These are phyloP conservation scores for Quadroppia sp. DNA, from an alignment of 2,888 invertebrate genomes.

Conservation along the genomic window DNA sequence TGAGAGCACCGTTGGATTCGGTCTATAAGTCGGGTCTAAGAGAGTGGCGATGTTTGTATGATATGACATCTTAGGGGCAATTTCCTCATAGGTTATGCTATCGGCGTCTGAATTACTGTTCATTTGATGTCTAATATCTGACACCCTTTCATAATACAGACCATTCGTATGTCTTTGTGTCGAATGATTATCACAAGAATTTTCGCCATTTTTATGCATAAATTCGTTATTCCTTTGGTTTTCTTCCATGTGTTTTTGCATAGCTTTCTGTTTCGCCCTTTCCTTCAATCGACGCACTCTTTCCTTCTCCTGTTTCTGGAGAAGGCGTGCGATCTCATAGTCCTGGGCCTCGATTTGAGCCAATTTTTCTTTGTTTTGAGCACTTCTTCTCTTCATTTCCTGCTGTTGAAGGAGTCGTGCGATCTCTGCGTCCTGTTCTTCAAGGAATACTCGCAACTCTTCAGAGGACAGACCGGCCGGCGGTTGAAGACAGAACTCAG, in stretches of 20 bases:
- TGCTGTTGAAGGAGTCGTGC: constrained; percentile 71
- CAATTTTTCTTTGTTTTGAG: constrained; percentile 41
- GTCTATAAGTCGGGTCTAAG: constrained; percentile 64
- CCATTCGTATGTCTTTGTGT: constrained; percentile 10
- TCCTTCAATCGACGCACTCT: constrained; percentile 67
- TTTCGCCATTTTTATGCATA: neutral
- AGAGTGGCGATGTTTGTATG: constrained; percentile 63
- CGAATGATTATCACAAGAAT: constrained; percentile 10
- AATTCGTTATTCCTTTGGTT: neutral
- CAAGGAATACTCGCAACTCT: constrained; percentile 63
- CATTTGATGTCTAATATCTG: neutral
- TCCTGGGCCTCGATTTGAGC: constrained; percentile 64
- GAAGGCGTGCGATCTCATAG: constrained; percentile 68
- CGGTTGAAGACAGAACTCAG: constrained; percentile 54
- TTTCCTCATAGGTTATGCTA: constrained; percentile 38
- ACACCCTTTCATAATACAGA: neutral
- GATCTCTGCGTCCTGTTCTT: constrained; percentile 69
- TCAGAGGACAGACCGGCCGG: constrained; percentile 55
- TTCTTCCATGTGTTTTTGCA: constrained; percentile 24
- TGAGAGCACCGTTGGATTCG: constrained; percentile 46
- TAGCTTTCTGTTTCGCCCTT: constrained; percentile 50
- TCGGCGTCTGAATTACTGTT: neutral
- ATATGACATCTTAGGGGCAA: neutral
- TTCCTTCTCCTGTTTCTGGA: constrained; percentile 70
- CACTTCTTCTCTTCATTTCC: constrained; percentile 56